Evolutionary conservation across 1,140 invertebrate genomes (phyloP), one percentile per base, ranked within the genome.

Genomic region (Telenomus remus): DNA sequence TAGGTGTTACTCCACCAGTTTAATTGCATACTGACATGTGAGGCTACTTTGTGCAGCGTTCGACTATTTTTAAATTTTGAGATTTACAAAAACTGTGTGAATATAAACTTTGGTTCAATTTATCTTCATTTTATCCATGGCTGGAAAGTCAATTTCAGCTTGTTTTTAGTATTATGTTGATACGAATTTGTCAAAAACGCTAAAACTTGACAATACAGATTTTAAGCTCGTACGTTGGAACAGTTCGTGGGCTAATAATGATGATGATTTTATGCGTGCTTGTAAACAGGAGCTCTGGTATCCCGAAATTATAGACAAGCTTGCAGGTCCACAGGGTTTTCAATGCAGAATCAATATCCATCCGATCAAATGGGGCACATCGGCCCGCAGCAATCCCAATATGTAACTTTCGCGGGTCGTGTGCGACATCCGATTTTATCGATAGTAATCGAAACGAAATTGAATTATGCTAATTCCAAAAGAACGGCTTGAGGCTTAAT

Each of bases 371-470:
- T 57, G 59, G 19, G n/a, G 6, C 6, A 59, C 55, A 11, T n/a
- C 59, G 59, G 54, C 59, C 54, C 49, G 42, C 15, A n/a, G 42
- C 49, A 33, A 69, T 69, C 55, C 46, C 55, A 35, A 69, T 59
- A 60, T 55, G 65, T 60, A 68, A 61, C 56, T 34, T 42, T 47
- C n/a, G 63, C 44, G 15, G 27, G 61, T 68, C 35, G 63, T 59
- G 54, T 13, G 37, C 43, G 11, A 8, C n/a, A 70, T 70, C 57
- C 11, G 46, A 51, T 68, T 68, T 61, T 56, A 51, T 56, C n/a
- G 11, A 43, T 60, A 66, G 37, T 50, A 57, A 51, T 57, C 39
- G 47, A 61, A 11, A 48, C 39, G 46, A 50, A 50, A 70, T 56
- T 44, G 46, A 61, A 70, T 70, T 70, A 56, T 53, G 51, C 34